Evolutionary conservation across 2,888 invertebrate genomes (phyloP).

Genomic region (Caenorhabditis sp.): DNA sequence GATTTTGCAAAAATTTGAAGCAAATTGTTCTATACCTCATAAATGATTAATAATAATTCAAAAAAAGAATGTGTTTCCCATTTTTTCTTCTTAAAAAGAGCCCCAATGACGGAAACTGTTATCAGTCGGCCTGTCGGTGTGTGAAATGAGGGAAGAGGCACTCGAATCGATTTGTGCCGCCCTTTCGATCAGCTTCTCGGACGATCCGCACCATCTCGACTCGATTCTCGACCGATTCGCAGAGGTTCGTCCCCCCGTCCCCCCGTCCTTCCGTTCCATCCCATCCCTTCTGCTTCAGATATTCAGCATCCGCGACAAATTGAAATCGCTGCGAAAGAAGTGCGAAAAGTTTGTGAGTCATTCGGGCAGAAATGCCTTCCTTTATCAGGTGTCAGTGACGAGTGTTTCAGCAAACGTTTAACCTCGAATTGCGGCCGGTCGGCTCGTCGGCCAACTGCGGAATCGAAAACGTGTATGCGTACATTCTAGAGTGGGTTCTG

Average conservation of each 20-base stretch:
- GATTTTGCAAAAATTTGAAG: background rate
- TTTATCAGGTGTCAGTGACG: constrained; percentile 2
- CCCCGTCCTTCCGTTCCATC: background rate
- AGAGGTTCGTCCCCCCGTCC: constrained; percentile 49
- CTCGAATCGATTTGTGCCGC: constrained; percentile 62
- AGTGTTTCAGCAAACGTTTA: constrained; percentile 54
- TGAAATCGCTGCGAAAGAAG: constrained; percentile 29
- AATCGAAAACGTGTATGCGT: constrained; percentile 39
- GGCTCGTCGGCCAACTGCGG: constrained; percentile 22
- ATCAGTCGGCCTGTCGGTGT: constrained; percentile 8
- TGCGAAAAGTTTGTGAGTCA: constrained; percentile 53
- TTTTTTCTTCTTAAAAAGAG: background rate
- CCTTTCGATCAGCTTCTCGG: constrained; percentile 50
- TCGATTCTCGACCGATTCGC: constrained; percentile 49
- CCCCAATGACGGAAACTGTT: constrained; percentile 2
- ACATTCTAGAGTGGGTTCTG: constrained; percentile 53
- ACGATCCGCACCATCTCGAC: constrained; percentile 44
- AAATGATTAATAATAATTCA: constrained; percentile 15
- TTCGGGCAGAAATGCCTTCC: too few relatives aligned
- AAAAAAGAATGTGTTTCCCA: too few relatives aligned
- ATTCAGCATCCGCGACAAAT: constrained; percentile 29
- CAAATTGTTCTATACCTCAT: background rate
- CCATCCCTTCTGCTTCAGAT: constrained; percentile 25
- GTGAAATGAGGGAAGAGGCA: constrained; percentile 58
- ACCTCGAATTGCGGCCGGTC: constrained; percentile 36